These are phyloP conservation scores for Chiloscyllium punctatum DNA, from an alignment of 2,797 vertebrate species.

Conservation along the genomic window DNA sequence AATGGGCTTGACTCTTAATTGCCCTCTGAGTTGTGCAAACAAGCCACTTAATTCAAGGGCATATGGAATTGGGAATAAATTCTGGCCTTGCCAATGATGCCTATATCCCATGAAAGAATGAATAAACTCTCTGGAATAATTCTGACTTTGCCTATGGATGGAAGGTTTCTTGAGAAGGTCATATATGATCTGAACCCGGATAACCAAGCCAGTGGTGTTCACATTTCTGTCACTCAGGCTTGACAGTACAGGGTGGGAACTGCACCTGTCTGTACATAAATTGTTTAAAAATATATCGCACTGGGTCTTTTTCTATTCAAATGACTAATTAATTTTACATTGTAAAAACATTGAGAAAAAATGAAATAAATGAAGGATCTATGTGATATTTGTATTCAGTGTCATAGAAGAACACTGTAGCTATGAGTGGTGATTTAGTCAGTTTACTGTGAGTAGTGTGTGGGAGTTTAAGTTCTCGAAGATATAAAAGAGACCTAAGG, in stretches of 20 bases:
- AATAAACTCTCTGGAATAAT: background rate
- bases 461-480: background rate
- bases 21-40: too few relatives aligned
- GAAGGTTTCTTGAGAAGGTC: background rate
- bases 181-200: too few relatives aligned
- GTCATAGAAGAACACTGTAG: background rate
- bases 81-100: too few relatives aligned
- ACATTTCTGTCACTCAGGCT: background rate
- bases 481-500: too few relatives aligned
- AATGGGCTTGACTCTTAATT: too few relatives aligned
- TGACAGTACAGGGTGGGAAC: background rate
- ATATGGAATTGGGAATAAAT: too few relatives aligned
- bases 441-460: background rate
- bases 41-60: too few relatives aligned
- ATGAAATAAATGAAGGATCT: background rate
- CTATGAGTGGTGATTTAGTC: background rate
- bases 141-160: background rate
- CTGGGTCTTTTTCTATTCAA: background rate
- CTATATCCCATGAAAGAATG: too few relatives aligned
- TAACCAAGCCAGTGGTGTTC: background rate
- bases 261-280: background rate
- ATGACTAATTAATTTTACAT: background rate
- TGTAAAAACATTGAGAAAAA: background rate
- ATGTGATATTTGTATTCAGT: background rate
- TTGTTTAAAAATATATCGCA: background rate